A percentile compares a stretch with the other conserved stretches of the same genome.
Evolutionary conservation across 2,797 vertebrate genomes (phyloP).

Genomic region (Sebastes minor): DNA sequence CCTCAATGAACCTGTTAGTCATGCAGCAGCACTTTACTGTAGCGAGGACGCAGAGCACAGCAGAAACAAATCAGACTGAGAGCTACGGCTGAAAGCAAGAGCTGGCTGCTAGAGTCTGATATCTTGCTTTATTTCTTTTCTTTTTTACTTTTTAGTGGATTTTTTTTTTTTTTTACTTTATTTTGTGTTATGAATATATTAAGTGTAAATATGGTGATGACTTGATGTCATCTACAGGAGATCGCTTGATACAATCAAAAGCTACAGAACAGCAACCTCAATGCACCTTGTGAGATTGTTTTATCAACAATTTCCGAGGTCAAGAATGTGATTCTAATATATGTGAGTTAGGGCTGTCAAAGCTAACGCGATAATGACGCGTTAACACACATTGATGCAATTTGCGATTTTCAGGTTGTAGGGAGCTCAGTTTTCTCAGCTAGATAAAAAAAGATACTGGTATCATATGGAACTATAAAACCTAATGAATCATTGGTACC

Average conservation of each 20-base stretch:
- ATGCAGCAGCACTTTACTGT: conserved; percentile 49
- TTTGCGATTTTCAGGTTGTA: no score
- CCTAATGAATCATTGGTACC: no score
- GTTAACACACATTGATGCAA: no score
- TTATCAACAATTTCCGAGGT: not conserved
- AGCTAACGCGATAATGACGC: no score
- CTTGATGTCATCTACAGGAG: not conserved
- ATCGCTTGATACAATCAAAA: not conserved
- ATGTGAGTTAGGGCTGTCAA: not conserved
- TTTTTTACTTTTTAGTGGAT: not conserved
- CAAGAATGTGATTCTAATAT: not conserved
- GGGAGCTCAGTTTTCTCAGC: no score
- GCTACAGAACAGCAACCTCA: no score
- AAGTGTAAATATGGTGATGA: not conserved
- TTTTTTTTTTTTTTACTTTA: not conserved
- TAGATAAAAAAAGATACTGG: no score
- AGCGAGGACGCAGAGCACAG: conserved; percentile 19
- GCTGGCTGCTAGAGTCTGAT: not conserved
- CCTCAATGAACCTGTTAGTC: conserved; percentile 55
- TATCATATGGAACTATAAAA: no score
- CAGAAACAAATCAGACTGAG: conserved; percentile 41
- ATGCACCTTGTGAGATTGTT: not conserved
- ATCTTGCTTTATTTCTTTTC: not conserved
- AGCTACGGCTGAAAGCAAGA: conserved; percentile 22
- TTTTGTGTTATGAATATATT: not conserved